Percentiles rank a stretch among this genome's conserved stretches.
These are phyloP conservation scores for Neoscelio sp. DNA, from an alignment of 2,888 invertebrate genomes.

Conservation along the genomic window DNA sequence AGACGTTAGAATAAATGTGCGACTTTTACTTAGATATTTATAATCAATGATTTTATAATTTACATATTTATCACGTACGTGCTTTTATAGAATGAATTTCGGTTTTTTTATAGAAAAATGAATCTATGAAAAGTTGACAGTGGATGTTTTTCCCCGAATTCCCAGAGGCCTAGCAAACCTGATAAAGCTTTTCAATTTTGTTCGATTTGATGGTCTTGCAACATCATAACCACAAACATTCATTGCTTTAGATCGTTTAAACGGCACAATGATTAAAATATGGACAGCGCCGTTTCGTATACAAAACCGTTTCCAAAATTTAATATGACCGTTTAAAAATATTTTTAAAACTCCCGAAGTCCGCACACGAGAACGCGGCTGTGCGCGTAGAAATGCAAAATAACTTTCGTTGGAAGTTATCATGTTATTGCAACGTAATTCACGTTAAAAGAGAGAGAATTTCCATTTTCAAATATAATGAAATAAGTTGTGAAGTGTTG, in stretches of 20 bases:
- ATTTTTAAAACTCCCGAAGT: constrained; percentile 30
- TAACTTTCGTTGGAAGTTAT: no score
- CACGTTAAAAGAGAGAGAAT: constrained; percentile 23
- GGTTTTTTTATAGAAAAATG: no score
- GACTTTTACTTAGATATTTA: background rate
- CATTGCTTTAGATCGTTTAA: constrained; percentile 54
- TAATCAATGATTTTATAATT: no score
- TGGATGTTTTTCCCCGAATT: constrained; percentile 2
- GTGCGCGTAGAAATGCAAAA: constrained; percentile 13
- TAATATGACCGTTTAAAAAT: constrained; percentile 30
- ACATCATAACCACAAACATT: constrained; percentile 52
- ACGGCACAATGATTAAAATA: constrained; percentile 38
- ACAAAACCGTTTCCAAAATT: constrained; percentile 34
- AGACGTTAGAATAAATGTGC: background rate
- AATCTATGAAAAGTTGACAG: constrained; percentile 37
- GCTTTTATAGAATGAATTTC: no score
- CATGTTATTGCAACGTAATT: constrained; percentile 24
- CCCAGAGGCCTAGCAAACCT: constrained; percentile 9
- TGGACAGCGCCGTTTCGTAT: constrained; percentile 31
- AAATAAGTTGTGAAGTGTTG: no score
- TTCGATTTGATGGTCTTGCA: constrained; percentile 54
- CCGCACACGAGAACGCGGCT: constrained; percentile 4
- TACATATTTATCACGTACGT: no score
- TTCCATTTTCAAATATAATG: constrained; percentile 35
- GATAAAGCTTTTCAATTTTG: constrained; percentile 49